A percentile compares a stretch with the other conserved stretches of the same genome.
phyloP scores from a whole-genome alignment of 2,113 vertebrate species.

The Gyps fulvus region DNA sequence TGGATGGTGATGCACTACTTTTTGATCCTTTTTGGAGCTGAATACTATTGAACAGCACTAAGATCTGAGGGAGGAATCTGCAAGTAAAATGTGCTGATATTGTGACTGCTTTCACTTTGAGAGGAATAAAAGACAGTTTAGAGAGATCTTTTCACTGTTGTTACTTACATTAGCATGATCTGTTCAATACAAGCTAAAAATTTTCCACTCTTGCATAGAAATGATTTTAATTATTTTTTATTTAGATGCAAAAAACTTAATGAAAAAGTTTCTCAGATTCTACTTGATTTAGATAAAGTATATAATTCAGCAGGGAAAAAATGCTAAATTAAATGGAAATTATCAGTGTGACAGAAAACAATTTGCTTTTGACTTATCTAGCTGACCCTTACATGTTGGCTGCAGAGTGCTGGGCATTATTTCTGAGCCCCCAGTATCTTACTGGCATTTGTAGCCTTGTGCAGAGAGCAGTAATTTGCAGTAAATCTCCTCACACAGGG shows the following conservation, averaged over 20 bases:
- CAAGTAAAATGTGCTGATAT: background rate
- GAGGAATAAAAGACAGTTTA: background rate
- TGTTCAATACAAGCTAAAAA: background rate
- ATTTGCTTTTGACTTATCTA: constrained; percentile 3
- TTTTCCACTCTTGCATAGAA: background rate
- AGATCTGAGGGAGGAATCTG: background rate
- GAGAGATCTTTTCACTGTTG: background rate
- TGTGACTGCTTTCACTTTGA: background rate
- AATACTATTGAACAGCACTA: background rate
- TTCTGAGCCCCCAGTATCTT: background rate
- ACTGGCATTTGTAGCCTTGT: constrained; percentile 27
- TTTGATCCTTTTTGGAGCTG: background rate
- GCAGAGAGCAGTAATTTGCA: constrained; percentile 39
- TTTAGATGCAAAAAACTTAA: background rate
- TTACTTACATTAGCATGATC: background rate
- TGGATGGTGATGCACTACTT: background rate
- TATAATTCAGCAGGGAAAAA: background rate
- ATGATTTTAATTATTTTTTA: background rate
- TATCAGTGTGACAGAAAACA: background rate
- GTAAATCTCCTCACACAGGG: constrained; percentile 17
- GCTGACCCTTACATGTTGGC: background rate
- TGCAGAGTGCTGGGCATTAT: background rate
- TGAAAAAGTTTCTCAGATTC: background rate
- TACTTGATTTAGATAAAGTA: background rate
- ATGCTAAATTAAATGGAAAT: constrained; percentile 7